Evolutionary conservation across 2,888 invertebrate genomes (phyloP).

Genomic region (Adineta ricciae): DNA sequence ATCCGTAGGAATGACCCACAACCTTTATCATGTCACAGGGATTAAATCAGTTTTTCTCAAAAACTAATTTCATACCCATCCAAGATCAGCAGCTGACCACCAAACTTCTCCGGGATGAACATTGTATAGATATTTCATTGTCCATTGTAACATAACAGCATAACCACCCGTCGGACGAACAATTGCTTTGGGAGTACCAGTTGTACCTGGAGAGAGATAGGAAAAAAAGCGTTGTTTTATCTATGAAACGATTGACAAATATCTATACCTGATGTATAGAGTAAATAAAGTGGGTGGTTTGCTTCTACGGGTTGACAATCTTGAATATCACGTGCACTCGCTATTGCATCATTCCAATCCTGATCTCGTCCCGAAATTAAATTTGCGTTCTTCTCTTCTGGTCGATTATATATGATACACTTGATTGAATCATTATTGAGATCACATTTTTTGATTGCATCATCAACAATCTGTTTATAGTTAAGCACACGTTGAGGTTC

Average conservation of each 20-base stretch:
- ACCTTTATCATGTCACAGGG: conserved; percentile 59
- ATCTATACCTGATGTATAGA: conserved; percentile 67
- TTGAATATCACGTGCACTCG: conserved; percentile 54
- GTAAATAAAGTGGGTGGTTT: conserved; percentile 76
- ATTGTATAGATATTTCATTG: conserved; percentile 71
- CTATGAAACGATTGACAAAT: no score
- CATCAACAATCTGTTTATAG: conserved; percentile 71
- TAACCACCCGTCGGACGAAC: conserved; percentile 78
- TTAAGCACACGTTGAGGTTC: conserved; percentile 73
- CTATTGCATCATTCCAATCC: conserved; percentile 27
- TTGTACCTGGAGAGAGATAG: not conserved
- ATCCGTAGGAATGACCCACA: conserved; percentile 85
- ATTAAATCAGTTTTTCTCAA: no score
- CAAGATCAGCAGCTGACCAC: conserved; percentile 70
- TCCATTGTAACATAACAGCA: conserved; percentile 72
- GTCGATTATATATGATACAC: conserved; percentile 72
- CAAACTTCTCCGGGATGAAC: conserved; percentile 60
- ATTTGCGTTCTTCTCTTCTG: conserved; percentile 55
- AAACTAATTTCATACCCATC: conserved; percentile 39
- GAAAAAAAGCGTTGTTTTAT: no score
- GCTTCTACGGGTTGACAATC: conserved; percentile 76
- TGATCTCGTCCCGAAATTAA: conserved; percentile 51
- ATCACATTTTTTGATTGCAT: conserved; percentile 61
- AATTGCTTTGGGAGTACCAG: conserved; percentile 56
- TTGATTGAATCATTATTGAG: conserved; percentile 62